Percentiles rank a stretch among this genome's conserved stretches.
These are phyloP conservation scores for Hyla sarda DNA, from an alignment of 2,113 vertebrate species.

Conservation along the genomic window DNA sequence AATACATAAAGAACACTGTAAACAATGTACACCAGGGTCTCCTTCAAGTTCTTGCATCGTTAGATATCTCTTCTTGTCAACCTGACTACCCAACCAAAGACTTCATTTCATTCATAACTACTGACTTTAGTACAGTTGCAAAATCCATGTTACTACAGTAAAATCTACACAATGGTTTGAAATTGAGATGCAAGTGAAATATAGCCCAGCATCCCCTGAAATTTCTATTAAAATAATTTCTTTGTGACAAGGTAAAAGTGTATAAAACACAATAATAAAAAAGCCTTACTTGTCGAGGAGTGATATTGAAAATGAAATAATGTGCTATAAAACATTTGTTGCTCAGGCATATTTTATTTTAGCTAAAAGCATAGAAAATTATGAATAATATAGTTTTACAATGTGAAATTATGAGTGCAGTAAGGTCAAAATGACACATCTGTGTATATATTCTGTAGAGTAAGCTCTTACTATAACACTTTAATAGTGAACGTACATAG, in stretches of 20 bases:
- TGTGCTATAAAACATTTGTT: background rate
- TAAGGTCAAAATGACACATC: conserved; percentile 22
- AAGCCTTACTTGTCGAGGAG: background rate
- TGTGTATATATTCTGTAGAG: background rate
- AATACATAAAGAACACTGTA: background rate
- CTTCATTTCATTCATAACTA: background rate
- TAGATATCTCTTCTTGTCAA: background rate
- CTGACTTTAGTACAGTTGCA: no score
- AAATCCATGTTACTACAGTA: background rate
- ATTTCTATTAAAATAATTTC: background rate
- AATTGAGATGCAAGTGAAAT: background rate
- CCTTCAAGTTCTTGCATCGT: background rate
- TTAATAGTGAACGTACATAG: conserved; percentile 17
- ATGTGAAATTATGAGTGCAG: background rate
- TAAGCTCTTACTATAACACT: background rate
- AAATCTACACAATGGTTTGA: background rate
- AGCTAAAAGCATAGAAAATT: background rate
- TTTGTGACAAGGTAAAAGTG: background rate
- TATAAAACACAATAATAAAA: conserved; percentile 7
- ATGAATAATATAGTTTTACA: conserved; percentile 37
- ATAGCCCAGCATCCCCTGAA: background rate
- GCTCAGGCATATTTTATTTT: background rate
- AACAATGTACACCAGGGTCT: no score
- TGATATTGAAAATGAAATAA: background rate
- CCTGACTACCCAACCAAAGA: background rate